phyloP scores from a whole-genome alignment of 2,113 vertebrate genomes.

The Bubalus kerabau region DNA sequence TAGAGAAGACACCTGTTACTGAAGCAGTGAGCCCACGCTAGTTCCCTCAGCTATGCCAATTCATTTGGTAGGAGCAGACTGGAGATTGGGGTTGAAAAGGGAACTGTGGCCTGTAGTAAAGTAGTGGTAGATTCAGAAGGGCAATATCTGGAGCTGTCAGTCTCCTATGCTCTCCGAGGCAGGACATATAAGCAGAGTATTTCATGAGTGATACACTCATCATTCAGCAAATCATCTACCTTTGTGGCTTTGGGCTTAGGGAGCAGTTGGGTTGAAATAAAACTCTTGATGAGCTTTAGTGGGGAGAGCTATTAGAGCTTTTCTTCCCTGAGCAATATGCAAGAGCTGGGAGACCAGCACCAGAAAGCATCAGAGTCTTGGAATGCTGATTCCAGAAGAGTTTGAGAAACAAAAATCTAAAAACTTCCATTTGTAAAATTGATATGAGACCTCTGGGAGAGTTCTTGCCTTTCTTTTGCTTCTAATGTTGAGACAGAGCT shows the following conservation, averaged over 20 bases:
- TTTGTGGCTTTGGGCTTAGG: not conserved
- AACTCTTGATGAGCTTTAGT: not conserved
- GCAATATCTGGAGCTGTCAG: too few relatives aligned
- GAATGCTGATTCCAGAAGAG: not conserved
- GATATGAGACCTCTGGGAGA: not conserved
- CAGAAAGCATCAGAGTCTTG: not conserved
- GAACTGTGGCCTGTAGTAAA: not conserved
- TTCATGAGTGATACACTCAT: not conserved
- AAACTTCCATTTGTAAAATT: not conserved
- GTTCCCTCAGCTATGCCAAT: too few relatives aligned
- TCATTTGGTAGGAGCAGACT: not conserved
- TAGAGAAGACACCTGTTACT: too few relatives aligned
- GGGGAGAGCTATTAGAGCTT: not conserved
- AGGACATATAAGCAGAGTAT: too few relatives aligned
- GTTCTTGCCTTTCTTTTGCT: not conserved
- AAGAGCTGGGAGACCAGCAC: not conserved
- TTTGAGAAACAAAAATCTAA: not conserved
- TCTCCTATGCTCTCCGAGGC: not conserved
- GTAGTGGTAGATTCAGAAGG: not conserved
- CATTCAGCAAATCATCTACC: too few relatives aligned
- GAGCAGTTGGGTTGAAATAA: not conserved
- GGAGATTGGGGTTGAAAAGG: fast-evolving
- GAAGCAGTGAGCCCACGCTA: not conserved
- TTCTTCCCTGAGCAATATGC: not conserved
- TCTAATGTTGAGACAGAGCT: not conserved